phyloP scores from a whole-genome alignment of 2,113 vertebrate species.

The Pterocles gutturalis region DNA sequence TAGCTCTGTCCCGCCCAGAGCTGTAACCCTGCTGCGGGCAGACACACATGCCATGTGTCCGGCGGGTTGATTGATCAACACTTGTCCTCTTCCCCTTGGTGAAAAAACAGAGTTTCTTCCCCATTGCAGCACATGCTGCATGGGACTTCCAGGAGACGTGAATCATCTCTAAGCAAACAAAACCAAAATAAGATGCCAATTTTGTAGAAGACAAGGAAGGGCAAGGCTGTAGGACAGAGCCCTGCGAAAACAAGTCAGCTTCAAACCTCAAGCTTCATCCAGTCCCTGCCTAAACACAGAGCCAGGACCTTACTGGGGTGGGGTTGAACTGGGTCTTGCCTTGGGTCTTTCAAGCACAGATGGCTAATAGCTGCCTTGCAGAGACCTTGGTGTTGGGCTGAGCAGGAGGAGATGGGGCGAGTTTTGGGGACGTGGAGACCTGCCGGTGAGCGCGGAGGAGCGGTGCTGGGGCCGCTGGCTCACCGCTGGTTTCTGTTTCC shows the following conservation, averaged over 20 bases:
- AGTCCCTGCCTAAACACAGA: neutral
- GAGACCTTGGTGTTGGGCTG: neutral
- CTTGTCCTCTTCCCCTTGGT: too few relatives aligned
- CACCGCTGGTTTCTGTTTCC: neutral
- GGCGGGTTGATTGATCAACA: too few relatives aligned
- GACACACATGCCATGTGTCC: neutral
- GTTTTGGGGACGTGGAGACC: neutral
- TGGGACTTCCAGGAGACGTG: neutral
- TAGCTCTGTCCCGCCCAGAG: neutral
- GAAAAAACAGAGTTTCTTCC: neutral
- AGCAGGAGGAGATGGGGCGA: neutral
- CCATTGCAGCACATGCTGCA: neutral
- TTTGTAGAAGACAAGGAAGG: neutral
- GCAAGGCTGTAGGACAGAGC: neutral
- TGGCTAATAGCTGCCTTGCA: neutral
- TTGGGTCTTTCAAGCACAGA: accelerated
- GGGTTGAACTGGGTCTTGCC: neutral
- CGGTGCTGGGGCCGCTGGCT: neutral
- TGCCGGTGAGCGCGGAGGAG: neutral
- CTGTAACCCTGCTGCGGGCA: neutral
- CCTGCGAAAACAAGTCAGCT: neutral
- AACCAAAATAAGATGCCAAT: accelerated
- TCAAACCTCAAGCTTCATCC: neutral
- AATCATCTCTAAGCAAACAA: neutral
- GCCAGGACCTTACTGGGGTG: accelerated